Evolutionary conservation across 2,888 invertebrate species (phyloP), one percentile per base, ranked within the genome.

Genomic region (Agonopterix subpropinquella): DNA sequence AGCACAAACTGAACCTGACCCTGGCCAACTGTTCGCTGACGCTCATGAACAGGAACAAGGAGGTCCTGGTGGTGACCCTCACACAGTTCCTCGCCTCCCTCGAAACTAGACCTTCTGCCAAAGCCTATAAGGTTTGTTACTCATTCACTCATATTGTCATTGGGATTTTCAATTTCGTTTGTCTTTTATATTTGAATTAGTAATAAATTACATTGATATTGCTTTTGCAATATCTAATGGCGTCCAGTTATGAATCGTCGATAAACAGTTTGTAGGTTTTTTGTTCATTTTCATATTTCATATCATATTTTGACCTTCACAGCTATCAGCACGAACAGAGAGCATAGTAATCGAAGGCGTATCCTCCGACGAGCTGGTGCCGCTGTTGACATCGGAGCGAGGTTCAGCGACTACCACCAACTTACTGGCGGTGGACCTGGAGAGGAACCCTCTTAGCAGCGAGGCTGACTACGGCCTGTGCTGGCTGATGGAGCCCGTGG

Each of bases 261-360:
- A 13, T 18, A 2, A 18, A 18, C 4, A 18, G 2, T 28, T 28
- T 28, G 28, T 5, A 28, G 0, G 28, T 7, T 5, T 28, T 28
- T 28, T 28, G 28, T 28, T 28, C 18, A 18, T 18, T 18, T 28
- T 5, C 28, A 7, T 28, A 7, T 28, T 7, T 28, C 28, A 1
- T 5, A 28, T 28, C 1, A 5, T 5, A 28, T 4, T 28, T 28
- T 28, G 7, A 28, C 0, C 13, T 42, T 54, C 56, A 11, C 56
- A 88, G 85, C 55, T 93, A 18, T 92, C 93, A 45, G 90, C 91
- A 3, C 85, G 93, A 47, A 91, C 94, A 8, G 95, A 95, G 71
- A 94, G 93, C 65, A 88, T 95, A 53, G 92, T 94, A 0, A 78
- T 95, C 5, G 95, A 95, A 77, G 95, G 94, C 0, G 90, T 92